Evolutionary conservation across 1,140 invertebrate genomes (phyloP).

Genomic region (Lepidurus apus): DNA sequence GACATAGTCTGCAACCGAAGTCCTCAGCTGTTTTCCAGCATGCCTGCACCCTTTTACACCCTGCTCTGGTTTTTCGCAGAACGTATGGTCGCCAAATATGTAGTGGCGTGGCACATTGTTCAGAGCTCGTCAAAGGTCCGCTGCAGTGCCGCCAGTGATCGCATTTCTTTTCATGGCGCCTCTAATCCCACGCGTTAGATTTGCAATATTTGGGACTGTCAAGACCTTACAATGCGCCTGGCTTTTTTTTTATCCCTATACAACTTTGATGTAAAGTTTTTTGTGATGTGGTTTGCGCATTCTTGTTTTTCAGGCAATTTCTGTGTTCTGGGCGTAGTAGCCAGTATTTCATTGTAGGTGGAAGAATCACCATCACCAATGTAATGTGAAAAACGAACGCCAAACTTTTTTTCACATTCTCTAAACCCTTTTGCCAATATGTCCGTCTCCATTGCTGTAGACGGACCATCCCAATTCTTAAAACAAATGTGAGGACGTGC

Average conservation of each 20-base stretch:
- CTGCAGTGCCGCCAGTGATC: background rate
- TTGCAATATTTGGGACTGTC: background rate
- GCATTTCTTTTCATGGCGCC: background rate
- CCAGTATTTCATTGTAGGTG: no score
- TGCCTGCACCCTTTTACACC: background rate
- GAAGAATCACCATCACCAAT: no score
- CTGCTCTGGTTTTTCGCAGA: background rate
- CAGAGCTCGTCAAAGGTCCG: no score
- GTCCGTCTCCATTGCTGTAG: constrained; percentile 4
- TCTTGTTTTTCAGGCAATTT: background rate
- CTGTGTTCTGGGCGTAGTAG: background rate
- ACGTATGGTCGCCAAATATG: background rate
- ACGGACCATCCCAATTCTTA: background rate
- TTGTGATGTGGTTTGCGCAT: background rate
- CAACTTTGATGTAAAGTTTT: background rate
- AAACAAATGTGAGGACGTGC: no score
- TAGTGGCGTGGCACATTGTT: no score
- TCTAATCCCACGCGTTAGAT: background rate
- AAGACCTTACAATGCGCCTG: background rate
- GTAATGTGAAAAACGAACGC: no score
- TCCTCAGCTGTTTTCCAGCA: background rate
- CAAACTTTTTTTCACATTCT: no score
- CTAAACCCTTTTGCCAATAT: background rate
- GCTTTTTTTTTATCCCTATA: background rate
- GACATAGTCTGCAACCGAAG: background rate